Base-by-base conservation (phyloP, 2,113 vertebrate genomes). In the Regulus satrapa region DNA sequence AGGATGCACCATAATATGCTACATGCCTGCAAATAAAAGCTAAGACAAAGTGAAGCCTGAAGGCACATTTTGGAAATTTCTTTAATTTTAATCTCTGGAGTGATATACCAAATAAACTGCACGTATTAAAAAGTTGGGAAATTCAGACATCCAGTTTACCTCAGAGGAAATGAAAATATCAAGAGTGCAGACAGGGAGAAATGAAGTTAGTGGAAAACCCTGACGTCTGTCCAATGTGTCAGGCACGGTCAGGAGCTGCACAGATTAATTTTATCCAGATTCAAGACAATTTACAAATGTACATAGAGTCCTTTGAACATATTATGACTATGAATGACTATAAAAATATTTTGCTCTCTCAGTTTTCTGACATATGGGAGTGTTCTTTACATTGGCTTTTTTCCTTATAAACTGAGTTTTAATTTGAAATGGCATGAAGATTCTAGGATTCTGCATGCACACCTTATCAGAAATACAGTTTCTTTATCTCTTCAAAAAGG, bases 111-210 rank as follows among this genome's bases (percentile, higher is more conserved):
- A 89, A 75, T 63, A 48, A 81, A 56, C 18, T 56, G 29, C 48
- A 91, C 89, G 66, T 49, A 89, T 49, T 31, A 85, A 45, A 54
- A 92, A 96, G 80, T 31, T 28, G 14, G 40, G 45, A 66, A 78
- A 79, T 67, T 56, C 62, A 87, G 62, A 45, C 32, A 49, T 91
- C 23, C 2, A 48, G 18, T 63, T 59, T 64, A 81, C 55, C 56
- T 84, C 81, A 87, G 82, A 89, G 62, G 66, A 94, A 92, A 95
- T 43, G 32, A 58, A 94, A 95, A 52, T 29, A 69, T 68, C 62
- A 34, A 28, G 88, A 82, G 34, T 26, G 66, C 25, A 75, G 80
- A 56, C 38, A 87, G 49, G 58, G 61, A 85, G 87, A 76, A 89
- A 87, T 52, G 2, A 94, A 91, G 48, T 74, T 56, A 67, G 41